Percentiles rank a stretch among this genome's conserved stretches.
These are phyloP conservation scores for Tenebrosternarchus preto DNA, from an alignment of 2,113 vertebrate genomes.

Conservation along the genomic window DNA sequence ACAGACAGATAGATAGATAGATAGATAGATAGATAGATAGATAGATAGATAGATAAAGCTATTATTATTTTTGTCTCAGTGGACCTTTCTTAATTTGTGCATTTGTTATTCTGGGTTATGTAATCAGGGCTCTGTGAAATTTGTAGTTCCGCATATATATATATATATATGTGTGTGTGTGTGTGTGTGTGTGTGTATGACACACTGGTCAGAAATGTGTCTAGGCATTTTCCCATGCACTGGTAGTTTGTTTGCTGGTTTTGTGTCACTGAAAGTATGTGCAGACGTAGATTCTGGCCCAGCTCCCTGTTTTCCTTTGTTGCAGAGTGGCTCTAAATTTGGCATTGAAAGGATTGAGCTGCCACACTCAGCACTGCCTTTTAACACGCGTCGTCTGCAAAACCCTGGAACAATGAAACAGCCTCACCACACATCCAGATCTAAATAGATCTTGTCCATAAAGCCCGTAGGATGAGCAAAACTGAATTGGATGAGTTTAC, in stretches of 20 bases:
- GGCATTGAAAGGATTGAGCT: too few species aligned
- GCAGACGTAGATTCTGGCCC: constrained; percentile 62
- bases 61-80: neutral
- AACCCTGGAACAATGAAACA: constrained; percentile 62
- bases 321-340: too few species aligned
- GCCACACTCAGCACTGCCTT: constrained; percentile 64
- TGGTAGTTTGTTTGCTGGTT: constrained; percentile 66
- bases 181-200: too few species aligned
- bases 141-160: constrained; percentile 40
- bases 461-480: constrained; percentile 50
- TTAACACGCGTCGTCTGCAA: constrained; percentile 62
- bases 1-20: neutral
- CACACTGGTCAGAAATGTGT: too few species aligned
- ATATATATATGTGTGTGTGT: neutral
- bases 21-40: too few species aligned
- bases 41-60: neutral
- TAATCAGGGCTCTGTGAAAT: neutral
- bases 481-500: constrained; percentile 13
- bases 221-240: too few species aligned
- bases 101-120: constrained; percentile 7
- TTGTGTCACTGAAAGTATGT: constrained; percentile 69
- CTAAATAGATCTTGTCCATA: constrained; percentile 51
- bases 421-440: constrained; percentile 54
- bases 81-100: constrained; percentile 14
- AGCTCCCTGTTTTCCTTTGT: constrained; percentile 70